phyloP scores from a whole-genome alignment of 1,140 invertebrate species.

The Neomicropteryx cornuta region DNA sequence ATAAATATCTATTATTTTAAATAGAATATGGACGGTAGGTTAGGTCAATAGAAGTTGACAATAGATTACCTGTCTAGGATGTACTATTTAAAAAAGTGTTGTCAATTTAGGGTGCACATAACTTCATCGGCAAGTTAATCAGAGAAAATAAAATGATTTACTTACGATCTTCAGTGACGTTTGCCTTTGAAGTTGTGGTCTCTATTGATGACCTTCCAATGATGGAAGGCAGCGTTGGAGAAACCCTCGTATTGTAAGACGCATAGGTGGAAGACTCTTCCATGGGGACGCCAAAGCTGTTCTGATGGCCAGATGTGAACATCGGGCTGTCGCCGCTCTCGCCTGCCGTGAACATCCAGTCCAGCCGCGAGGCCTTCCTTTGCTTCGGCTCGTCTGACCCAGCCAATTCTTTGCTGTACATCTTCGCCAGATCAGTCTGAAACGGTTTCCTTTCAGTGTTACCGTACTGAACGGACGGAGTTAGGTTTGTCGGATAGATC shows the following conservation, averaged over 20 bases:
- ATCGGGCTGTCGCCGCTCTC: too few relatives aligned
- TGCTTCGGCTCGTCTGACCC: background rate
- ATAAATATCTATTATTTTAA: too few relatives aligned
- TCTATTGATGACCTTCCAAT: too few relatives aligned
- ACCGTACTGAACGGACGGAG: constrained; percentile 37
- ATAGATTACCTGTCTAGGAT: too few relatives aligned
- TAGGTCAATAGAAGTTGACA: too few relatives aligned
- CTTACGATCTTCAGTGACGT: too few relatives aligned
- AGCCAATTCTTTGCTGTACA: constrained; percentile 4
- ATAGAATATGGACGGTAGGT: too few relatives aligned
- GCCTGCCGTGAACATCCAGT: constrained; percentile 1
- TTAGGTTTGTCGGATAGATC: constrained; percentile 33
- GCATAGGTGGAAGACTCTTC: constrained; percentile 42
- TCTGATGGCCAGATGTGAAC: constrained; percentile 48
- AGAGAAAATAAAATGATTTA: too few relatives aligned
- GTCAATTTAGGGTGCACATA: too few relatives aligned
- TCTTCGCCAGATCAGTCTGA: constrained; percentile 9
- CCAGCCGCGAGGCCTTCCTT: constrained; percentile 4
- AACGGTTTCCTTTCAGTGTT: constrained; percentile 23
- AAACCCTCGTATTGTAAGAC: constrained; percentile 42
- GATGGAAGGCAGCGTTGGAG: constrained; percentile 45
- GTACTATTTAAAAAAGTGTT: too few relatives aligned
- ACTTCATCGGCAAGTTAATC: too few relatives aligned
- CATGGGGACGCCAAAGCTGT: constrained; percentile 45
- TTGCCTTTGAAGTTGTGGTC: too few relatives aligned